Percentiles rank a stretch among this genome's conserved stretches.
Conservation (phyloP, 2,888 invertebrate species). For the Xestia sexstrigata region DNA sequence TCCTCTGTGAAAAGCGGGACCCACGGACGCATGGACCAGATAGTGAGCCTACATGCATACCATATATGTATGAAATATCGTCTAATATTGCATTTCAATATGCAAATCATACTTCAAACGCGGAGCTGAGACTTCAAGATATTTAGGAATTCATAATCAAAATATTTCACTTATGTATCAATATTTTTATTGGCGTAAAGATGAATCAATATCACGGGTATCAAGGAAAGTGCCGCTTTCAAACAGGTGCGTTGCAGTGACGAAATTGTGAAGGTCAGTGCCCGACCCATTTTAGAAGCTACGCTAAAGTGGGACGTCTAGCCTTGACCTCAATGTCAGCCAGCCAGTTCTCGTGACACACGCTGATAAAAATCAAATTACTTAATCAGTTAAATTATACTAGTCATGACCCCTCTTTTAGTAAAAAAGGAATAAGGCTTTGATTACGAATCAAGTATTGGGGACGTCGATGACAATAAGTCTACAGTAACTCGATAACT, state of each 20-base stretch:
- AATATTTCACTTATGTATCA: conserved; percentile 1
- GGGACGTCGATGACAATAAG: conserved; percentile 10
- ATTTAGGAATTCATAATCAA: not conserved
- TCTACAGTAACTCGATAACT: conserved; percentile 26
- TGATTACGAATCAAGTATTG: conserved; percentile 8
- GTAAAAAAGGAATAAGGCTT: conserved; percentile 26
- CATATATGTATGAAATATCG: conserved; percentile 18
- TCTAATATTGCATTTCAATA: not conserved
- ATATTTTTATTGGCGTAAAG: conserved; percentile 30
- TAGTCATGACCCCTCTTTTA: not conserved
- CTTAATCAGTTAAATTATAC: conserved; percentile 5
- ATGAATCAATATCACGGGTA: conserved; percentile 5
- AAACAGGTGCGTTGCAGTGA: conserved; percentile 37
- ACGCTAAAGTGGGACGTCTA: conserved; percentile 70
- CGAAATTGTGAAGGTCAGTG: conserved; percentile 67
- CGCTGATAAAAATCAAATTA: conserved; percentile 53
- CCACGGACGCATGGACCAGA: conserved; percentile 58
- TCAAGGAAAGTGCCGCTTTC: conserved; percentile 40
- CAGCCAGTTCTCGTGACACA: conserved; percentile 48
- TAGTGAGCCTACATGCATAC: conserved; percentile 47
- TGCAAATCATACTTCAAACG: not conserved
- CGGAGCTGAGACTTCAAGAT: not conserved
- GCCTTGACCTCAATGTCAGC: conserved; percentile 70
- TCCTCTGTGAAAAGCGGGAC: conserved; percentile 74
- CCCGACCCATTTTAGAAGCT: conserved; percentile 73